Percentiles rank a stretch among this genome's conserved stretches.
These are phyloP conservation scores for Proisotoma minuta DNA, from an alignment of 2,888 invertebrate species.

Conservation along the genomic window DNA sequence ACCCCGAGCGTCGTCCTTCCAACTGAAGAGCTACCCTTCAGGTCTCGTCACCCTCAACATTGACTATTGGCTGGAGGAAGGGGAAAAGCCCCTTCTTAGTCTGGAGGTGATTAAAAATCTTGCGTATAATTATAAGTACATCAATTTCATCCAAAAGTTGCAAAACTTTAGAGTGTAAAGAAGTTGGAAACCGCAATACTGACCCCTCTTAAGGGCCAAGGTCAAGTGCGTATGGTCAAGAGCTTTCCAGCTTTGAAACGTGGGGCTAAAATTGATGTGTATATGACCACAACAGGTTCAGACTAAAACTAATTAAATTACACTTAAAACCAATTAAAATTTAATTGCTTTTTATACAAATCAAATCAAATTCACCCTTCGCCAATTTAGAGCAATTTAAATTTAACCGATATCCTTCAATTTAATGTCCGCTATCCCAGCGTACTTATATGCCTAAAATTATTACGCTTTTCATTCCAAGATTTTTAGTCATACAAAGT, in stretches of 20 bases:
- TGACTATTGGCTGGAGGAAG: conserved; percentile 73
- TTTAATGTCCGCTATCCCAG: too few species aligned
- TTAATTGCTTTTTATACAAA: too few species aligned
- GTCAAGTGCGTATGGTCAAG: conserved; percentile 55
- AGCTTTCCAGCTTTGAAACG: conserved; percentile 75
- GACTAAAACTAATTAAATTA: conserved; percentile 7
- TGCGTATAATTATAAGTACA: conserved; percentile 8
- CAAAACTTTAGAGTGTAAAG: conserved; percentile 60
- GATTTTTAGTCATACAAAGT: too few species aligned
- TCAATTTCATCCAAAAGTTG: conserved; percentile 6
- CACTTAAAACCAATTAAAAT: too few species aligned
- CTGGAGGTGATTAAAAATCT: conserved; percentile 63
- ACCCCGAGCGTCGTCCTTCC: conserved; percentile 64
- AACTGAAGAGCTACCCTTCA: conserved; percentile 55
- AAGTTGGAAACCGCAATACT: conserved; percentile 73
- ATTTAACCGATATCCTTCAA: too few species aligned
- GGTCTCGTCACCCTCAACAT: conserved; percentile 76
- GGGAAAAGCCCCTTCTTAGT: conserved; percentile 66
- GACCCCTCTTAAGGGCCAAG: too few species aligned
- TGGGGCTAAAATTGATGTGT: conserved; percentile 75
- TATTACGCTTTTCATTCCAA: too few species aligned
- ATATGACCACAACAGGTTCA: conserved; percentile 79
- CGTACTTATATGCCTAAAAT: too few species aligned
- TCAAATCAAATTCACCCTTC: too few species aligned
- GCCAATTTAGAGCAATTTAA: too few species aligned